Percentiles rank a stretch among this genome's conserved stretches.
Conservation (phyloP, 2,888 invertebrate species). For the Cepaea hortensis region DNA sequence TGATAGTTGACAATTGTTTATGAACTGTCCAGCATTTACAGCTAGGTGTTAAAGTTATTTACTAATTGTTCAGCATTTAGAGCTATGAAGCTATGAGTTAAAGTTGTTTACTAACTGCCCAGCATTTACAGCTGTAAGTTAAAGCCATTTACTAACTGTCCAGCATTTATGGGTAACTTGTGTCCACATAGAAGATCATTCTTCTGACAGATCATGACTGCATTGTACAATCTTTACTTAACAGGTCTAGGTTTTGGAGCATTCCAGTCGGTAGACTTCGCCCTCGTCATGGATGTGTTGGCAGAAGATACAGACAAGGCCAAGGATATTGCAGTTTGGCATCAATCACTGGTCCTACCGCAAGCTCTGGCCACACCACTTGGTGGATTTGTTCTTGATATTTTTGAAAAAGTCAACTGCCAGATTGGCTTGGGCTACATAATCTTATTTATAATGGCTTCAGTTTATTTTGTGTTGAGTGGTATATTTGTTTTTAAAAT, state of each 20-base stretch:
- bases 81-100: too few species aligned
- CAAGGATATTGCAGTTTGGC: constrained; percentile 75
- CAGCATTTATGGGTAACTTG: too few species aligned
- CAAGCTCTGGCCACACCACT: constrained; percentile 74
- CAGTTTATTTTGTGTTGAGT: constrained; percentile 72
- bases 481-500: constrained; percentile 72
- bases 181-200: neutral
- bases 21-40: too few species aligned
- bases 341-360: constrained; percentile 74
- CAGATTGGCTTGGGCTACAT: constrained; percentile 73
- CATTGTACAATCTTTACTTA: neutral
- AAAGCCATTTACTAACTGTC: too few species aligned
- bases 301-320: constrained; percentile 73
- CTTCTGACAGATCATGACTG: neutral
- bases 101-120: too few species aligned
- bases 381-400: constrained; percentile 72
- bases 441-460: constrained; percentile 71
- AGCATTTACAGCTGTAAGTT: too few species aligned
- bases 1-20: too few species aligned
- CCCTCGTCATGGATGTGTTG: constrained; percentile 74
- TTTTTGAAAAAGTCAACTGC: constrained; percentile 74
- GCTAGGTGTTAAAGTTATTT: too few species aligned
- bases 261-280: constrained; percentile 75
- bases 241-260: constrained; percentile 74
- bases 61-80: too few species aligned